These are phyloP conservation scores for Hemicentrotus pulcherrimus DNA, from an alignment of 35 echinoderm and acorn worm species.

Conservation along the genomic window DNA sequence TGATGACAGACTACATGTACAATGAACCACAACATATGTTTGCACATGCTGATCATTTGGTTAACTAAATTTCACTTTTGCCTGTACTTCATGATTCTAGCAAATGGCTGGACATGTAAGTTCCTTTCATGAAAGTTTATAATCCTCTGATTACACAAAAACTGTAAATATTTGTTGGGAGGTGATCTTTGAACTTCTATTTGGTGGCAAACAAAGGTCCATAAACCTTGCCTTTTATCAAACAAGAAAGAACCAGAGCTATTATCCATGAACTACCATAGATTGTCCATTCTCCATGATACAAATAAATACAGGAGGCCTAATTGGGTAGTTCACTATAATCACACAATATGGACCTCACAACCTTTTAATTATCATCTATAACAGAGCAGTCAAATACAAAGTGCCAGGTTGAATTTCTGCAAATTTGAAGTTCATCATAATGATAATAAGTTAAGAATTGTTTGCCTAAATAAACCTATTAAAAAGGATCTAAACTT, in stretches of 20 bases:
- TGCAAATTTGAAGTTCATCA: no score
- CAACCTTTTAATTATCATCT: no score
- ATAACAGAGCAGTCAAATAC: no score
- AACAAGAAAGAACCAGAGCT: neutral
- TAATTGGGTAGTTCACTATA: neutral
- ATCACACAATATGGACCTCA: no score
- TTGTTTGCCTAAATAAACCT: no score
- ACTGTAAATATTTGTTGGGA: neutral
- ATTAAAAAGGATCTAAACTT: no score
- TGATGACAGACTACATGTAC: no score
- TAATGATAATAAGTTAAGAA: no score
- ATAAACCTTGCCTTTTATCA: neutral
- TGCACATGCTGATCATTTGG: no score
- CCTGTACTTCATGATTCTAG: neutral
- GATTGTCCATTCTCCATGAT: neutral
- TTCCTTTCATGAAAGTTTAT: neutral
- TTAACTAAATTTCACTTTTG: neutral
- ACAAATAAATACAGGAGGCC: neutral
- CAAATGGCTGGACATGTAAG: neutral
- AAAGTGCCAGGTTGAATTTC: no score
- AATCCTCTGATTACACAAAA: neutral
- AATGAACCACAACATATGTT: no score
- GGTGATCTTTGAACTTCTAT: constrained; percentile 37
- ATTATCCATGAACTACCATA: no score
- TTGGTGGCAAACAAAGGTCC: neutral